A percentile compares a stretch with the other conserved stretches of the same genome.
phyloP scores from a whole-genome alignment of 2,888 invertebrate genomes.

The Mimumesa dahlbomi region DNA sequence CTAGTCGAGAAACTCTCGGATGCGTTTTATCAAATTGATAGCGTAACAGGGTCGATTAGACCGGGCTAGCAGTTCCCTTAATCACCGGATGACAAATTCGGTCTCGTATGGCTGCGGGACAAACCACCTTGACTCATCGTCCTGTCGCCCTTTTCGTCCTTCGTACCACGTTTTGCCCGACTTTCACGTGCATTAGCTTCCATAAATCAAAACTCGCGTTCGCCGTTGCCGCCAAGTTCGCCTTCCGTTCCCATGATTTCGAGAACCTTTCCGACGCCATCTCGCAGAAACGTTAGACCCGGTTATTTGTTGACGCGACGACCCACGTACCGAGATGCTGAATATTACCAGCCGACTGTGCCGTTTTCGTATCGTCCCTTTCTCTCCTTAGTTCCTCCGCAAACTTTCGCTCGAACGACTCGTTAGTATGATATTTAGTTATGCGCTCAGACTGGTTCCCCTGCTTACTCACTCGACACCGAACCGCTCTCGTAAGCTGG shows the following conservation, averaged over 20 bases:
- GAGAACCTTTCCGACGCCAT: conserved; percentile 17
- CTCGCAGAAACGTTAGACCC: conserved; percentile 28
- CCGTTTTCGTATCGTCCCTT: conserved; percentile 1
- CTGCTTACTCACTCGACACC: background rate
- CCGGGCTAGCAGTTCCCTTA: conserved; percentile 65
- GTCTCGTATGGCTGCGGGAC: conserved; percentile 45
- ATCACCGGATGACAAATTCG: conserved; percentile 69
- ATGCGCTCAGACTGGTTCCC: background rate
- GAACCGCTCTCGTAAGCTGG: background rate
- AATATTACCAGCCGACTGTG: conserved; percentile 31
- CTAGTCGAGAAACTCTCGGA: too few species aligned
- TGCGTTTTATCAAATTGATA: conserved; percentile 3
- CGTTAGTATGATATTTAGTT: conserved; percentile 35
- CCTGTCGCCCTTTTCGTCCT: conserved; percentile 64
- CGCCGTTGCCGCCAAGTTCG: conserved; percentile 53
- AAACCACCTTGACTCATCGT: conserved; percentile 38
- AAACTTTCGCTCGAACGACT: conserved; percentile 28
- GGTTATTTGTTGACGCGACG: conserved; percentile 22
- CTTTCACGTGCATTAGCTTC: conserved; percentile 71
- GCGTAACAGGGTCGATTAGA: conserved; percentile 15
- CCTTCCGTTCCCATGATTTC: conserved; percentile 61
- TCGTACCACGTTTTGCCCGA: conserved; percentile 65
- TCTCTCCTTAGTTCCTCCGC: conserved; percentile 7
- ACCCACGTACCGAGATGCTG: conserved; percentile 22
- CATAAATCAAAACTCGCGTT: conserved; percentile 77